A percentile compares a stretch with the other conserved stretches of the same genome.
These are phyloP conservation scores for Zeugodacus cucurbitae DNA, from an alignment of 1,140 invertebrate genomes.

Conservation along the genomic window DNA sequence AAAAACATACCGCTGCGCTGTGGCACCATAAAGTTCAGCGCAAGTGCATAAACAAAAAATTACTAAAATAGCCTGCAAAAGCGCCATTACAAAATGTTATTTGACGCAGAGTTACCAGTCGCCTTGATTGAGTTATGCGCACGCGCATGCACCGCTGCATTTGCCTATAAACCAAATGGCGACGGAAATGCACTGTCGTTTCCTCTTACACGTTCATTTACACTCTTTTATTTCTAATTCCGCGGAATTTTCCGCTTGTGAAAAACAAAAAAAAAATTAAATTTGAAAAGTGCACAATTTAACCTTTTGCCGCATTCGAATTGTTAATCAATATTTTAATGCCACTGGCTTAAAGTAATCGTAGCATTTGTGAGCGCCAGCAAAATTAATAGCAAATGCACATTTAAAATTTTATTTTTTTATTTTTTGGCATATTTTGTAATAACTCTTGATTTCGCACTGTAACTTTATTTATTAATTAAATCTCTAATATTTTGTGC, in stretches of 20 bases:
- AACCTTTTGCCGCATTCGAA: conserved; percentile 34
- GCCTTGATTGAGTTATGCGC: conserved; percentile 38
- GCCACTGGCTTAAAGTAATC: not conserved
- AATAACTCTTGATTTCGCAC: not conserved
- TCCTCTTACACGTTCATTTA: not conserved
- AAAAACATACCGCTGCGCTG: not conserved
- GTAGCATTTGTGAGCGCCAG: not conserved
- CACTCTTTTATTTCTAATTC: not conserved
- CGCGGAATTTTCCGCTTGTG: not conserved
- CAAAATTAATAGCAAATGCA: not conserved
- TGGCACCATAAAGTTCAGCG: not conserved
- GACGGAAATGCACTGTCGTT: conserved; percentile 26
- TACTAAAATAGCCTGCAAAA: not conserved
- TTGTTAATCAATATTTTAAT: not conserved
- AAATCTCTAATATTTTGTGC: not conserved
- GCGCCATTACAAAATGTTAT: conserved; percentile 18
- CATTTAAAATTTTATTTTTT: not conserved
- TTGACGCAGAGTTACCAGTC: not conserved
- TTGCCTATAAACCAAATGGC: not conserved
- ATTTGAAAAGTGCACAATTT: not conserved
- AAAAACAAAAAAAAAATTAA: not conserved
- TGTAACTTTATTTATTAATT: not conserved
- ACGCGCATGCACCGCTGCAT: conserved; percentile 6
- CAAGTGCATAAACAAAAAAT: too few relatives aligned
- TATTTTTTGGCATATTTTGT: not conserved